phyloP scores from a whole-genome alignment of 2,797 vertebrate species.

The Chromis chromis region DNA sequence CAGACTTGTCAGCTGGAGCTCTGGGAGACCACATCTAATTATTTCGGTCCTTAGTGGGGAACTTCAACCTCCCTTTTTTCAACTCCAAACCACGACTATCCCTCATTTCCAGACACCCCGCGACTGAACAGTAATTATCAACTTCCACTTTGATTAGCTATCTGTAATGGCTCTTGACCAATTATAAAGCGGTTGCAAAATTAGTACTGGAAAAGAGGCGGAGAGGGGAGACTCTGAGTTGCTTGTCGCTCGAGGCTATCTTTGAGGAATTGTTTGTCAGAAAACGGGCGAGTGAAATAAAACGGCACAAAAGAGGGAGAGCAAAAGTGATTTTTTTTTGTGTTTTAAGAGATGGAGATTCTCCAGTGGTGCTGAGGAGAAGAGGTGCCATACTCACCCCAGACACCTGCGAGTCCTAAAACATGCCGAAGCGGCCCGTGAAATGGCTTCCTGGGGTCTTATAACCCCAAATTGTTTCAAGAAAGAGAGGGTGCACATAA shows the following conservation, averaged over 20 bases:
- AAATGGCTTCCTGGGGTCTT: constrained; percentile 58
- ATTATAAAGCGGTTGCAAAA: constrained; percentile 69
- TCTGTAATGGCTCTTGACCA: constrained; percentile 69
- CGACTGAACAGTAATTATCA: constrained; percentile 65
- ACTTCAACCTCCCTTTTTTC: constrained; percentile 42
- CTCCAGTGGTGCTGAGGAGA: neutral
- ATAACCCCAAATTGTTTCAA: constrained; percentile 48
- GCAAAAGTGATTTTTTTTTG: constrained; percentile 1
- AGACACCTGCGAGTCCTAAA: constrained; percentile 40
- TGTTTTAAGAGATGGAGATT: constrained; percentile 24
- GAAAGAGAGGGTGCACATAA: constrained; percentile 53
- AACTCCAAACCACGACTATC: constrained; percentile 49
- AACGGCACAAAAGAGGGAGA: constrained; percentile 9
- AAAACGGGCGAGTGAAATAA: constrained; percentile 34
- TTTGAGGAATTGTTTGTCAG: constrained; percentile 55
- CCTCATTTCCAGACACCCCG: constrained; percentile 59
- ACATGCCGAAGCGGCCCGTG: constrained; percentile 34
- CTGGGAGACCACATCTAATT: constrained; percentile 71
- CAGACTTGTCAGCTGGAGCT: constrained; percentile 58
- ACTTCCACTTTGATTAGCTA: constrained; percentile 68
- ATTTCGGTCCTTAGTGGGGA: constrained; percentile 55
- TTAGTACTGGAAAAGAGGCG: constrained; percentile 50
- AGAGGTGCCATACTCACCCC: constrained; percentile 3
- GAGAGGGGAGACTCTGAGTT: constrained; percentile 23
- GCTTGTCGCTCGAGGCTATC: constrained; percentile 54